phyloP scores from a whole-genome alignment of 2,888 invertebrate species.

The Parasteatoda lunata region DNA sequence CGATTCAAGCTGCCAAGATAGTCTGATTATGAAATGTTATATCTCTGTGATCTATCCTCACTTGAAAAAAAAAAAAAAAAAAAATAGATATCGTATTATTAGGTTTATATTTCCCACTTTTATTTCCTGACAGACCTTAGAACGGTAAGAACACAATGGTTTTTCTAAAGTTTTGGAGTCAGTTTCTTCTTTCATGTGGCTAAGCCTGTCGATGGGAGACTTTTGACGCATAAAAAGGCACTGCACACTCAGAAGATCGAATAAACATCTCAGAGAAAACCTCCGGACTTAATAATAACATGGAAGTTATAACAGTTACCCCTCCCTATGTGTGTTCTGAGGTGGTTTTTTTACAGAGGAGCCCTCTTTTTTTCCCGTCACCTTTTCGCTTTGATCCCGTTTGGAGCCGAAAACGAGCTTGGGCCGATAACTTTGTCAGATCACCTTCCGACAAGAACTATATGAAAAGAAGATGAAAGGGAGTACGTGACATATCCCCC shows the following conservation, averaged over 20 bases:
- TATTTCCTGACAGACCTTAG: too few species aligned
- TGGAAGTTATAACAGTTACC: neutral
- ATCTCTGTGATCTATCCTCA: too few species aligned
- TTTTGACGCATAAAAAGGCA: slow-evolving; percentile 13
- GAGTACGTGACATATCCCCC: slow-evolving; percentile 47
- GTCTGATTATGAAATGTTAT: too few species aligned
- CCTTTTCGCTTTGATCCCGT: slow-evolving; percentile 26
- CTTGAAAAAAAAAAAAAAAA: too few species aligned
- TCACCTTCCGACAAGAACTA: slow-evolving; percentile 7
- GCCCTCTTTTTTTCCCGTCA: neutral
- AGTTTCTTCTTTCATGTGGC: slow-evolving; percentile 1
- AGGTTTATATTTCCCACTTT: too few species aligned
- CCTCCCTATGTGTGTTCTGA: neutral
- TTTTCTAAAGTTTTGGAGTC: neutral
- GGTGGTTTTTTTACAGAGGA: neutral
- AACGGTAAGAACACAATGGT: too few species aligned
- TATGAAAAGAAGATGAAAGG: neutral
- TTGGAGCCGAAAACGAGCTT: neutral
- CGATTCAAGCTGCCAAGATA: too few species aligned
- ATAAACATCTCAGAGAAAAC: neutral
- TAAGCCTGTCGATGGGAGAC: neutral
- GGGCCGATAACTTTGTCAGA: slow-evolving; percentile 35
- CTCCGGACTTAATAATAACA: neutral
- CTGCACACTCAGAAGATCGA: neutral
- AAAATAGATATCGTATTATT: too few species aligned